These are phyloP conservation scores for Erpetoichthys calabaricus DNA, from an alignment of 2,797 vertebrate species.

Conservation along the genomic window DNA sequence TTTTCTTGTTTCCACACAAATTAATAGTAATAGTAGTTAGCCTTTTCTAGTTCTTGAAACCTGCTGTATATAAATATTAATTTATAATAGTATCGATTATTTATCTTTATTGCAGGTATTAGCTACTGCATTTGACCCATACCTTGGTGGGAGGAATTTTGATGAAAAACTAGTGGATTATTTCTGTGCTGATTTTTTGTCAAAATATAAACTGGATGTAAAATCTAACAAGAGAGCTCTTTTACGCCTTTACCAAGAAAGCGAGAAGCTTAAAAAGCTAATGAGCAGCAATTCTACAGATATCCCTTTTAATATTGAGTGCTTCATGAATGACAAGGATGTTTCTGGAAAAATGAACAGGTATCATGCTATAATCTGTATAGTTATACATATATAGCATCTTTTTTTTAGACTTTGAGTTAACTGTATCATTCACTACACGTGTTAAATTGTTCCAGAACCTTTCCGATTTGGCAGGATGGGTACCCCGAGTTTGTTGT, in stretches of 20 bases:
- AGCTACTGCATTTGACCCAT: slow-evolving; percentile 61
- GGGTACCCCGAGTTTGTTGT: too few relatives aligned
- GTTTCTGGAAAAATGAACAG: slow-evolving; percentile 58
- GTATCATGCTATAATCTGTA: slow-evolving; percentile 18
- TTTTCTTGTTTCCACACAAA: too few relatives aligned
- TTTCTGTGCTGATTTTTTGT: slow-evolving; percentile 58
- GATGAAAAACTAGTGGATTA: slow-evolving; percentile 57
- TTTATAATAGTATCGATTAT: not conserved
- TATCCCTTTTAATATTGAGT: slow-evolving; percentile 55
- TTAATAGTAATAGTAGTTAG: too few relatives aligned
- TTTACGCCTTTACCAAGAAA: slow-evolving; percentile 56
- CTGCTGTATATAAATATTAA: not conserved
- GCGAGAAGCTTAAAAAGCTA: slow-evolving; percentile 61
- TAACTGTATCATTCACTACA: too few relatives aligned
- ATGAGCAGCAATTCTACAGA: slow-evolving; percentile 65
- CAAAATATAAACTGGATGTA: slow-evolving; percentile 54
- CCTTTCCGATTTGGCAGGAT: too few relatives aligned
- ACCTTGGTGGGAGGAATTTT: slow-evolving; percentile 55
- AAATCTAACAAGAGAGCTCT: slow-evolving; percentile 51
- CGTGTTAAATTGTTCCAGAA: too few relatives aligned
- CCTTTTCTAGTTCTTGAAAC: too few relatives aligned
- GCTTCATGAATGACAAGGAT: slow-evolving; percentile 58
- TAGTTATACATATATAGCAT: too few relatives aligned
- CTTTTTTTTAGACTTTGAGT: too few relatives aligned
- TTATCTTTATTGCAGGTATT: slow-evolving; percentile 38